Evolutionary conservation across 2,113 vertebrate species (phyloP).

Genomic region (Mobula birostris): DNA sequence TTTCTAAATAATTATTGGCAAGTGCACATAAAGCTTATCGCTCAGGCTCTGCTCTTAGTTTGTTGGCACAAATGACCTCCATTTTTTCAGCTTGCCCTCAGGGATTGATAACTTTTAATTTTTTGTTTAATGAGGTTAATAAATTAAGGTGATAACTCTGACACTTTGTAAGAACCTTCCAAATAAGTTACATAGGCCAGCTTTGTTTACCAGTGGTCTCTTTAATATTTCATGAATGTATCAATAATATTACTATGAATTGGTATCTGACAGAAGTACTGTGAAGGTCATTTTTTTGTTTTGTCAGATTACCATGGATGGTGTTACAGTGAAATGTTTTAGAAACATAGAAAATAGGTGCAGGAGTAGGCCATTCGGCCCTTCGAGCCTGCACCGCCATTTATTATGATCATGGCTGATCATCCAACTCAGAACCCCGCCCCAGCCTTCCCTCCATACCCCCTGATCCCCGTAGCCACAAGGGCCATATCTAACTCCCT

Average conservation of each 20-base stretch:
- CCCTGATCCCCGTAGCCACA: no score
- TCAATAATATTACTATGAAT: not conserved
- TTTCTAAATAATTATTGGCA: not conserved
- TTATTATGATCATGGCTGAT: no score
- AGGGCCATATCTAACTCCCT: no score
- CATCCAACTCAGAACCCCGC: no score
- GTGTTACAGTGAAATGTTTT: not conserved
- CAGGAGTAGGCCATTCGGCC: no score
- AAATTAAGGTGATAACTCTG: not conserved
- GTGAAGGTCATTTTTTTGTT: not conserved
- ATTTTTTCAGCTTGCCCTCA: not conserved
- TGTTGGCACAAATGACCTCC: not conserved
- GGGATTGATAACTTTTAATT: not conserved
- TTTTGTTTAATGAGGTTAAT: conserved; percentile 6
- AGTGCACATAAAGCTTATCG: not conserved
- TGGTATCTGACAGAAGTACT: not conserved
- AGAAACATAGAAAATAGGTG: no score
- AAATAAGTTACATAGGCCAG: not conserved
- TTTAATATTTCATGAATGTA: not conserved
- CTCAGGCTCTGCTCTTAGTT: not conserved
- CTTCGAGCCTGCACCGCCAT: no score
- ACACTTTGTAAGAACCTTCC: not conserved
- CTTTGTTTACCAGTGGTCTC: not conserved
- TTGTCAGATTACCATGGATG: not conserved
- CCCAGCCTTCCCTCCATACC: no score